Conservation (phyloP, 2,113 vertebrate species). For the Rhynchomys soricoides region DNA sequence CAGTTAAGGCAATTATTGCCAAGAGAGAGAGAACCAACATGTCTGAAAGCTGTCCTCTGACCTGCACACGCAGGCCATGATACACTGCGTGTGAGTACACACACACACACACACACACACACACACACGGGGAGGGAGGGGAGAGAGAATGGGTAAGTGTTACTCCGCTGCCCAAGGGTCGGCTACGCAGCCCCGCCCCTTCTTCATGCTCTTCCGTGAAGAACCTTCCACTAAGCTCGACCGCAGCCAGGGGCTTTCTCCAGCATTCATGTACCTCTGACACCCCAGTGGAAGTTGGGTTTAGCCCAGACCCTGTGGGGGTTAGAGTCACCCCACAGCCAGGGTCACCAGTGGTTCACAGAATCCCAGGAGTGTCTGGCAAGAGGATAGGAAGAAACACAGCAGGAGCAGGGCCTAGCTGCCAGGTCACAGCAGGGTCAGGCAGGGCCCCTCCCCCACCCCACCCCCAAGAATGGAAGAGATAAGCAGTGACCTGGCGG, state of each 20-base stretch:
- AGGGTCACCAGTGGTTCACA: not conserved
- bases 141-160: not conserved
- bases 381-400: conserved; percentile 36
- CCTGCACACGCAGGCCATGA: not conserved
- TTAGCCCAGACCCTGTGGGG: not conserved
- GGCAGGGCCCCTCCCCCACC: not conserved
- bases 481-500: conserved; percentile 59
- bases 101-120: not conserved
- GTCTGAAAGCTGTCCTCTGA: not conserved
- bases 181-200: no score
- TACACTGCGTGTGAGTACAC: not conserved
- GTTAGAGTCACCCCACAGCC: not conserved
- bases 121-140: not conserved
- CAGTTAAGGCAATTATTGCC: not conserved
- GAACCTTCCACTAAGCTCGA: not conserved
- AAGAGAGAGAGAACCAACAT: not conserved
- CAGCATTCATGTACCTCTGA: not conserved
- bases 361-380: not conserved
- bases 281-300: not conserved
- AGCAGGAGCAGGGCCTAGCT: not conserved
- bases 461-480: not conserved
- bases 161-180: not conserved
- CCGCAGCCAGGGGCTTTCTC: not conserved
- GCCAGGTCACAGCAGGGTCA: not conserved
- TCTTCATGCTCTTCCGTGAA: not conserved